Evolutionary conservation across 2,888 invertebrate species (phyloP), one percentile per base, ranked within the genome.

Genomic region (Lacanobia oleracea): DNA sequence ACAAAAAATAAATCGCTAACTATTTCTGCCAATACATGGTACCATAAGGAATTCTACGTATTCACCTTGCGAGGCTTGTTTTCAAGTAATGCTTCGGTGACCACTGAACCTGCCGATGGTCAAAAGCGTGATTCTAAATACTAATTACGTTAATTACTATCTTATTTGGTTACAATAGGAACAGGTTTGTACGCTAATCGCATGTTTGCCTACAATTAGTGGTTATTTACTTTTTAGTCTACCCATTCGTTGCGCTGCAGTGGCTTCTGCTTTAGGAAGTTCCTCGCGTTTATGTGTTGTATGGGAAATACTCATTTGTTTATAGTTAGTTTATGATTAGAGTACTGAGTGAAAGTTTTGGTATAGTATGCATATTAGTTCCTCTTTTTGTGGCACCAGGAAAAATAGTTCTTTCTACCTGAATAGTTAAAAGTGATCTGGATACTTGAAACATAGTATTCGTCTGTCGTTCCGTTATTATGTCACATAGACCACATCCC

Each of bases 131-230:
- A 50, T 73, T 66, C 56, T 75, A 59, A 79, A 65, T 62, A 54
- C 23, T 68, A 71, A 81, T 81, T 75, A 70, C 51, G 33, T 43
- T 79, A 79, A 79, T 83, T 75, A 79, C 64, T 83, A 71, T 83
- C 81, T 59, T 53, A 79, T 75, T 70, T 83, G 67, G 70, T 83
- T 75, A 83, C 65, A 83, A 81, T 75, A 71, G 83, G 43, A 70
- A 83, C 80, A 67, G 70, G 81, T 79, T 81, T 61, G 62, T 62
- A 63, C 27, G 63, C 54, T 66, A 65, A 70, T 77, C 57, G 82
- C 82, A 68, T 82, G 82, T 63, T 66, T 72, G 53, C 45, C 70
- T 48, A 57, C 72, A 81, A 81, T 82, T 81, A 75, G 64, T 53
- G 53, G 67, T 56, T 70, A 72, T 51, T 68, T 62, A 37, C 27